Percentiles rank a stretch among this genome's conserved stretches.
Conservation (phyloP, 2,113 vertebrate species). For the Peromyscus polionotus region DNA sequence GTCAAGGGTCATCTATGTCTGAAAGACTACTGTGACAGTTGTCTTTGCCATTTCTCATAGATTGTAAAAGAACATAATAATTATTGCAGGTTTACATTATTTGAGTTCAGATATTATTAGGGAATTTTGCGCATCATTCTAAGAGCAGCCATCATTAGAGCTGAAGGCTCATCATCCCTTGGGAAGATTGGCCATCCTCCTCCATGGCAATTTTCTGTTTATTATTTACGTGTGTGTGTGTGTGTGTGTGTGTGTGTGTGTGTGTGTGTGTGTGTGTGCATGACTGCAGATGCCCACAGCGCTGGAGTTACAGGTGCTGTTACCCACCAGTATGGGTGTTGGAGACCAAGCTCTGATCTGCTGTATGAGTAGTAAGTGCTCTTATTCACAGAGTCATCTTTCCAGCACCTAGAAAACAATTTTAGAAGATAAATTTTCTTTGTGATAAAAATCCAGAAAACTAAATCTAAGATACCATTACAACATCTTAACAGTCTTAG, state of each 20-base stretch:
- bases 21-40: background rate
- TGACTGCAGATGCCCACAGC: background rate
- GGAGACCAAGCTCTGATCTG: background rate
- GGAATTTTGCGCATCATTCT: background rate
- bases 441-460: background rate
- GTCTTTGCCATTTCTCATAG: background rate
- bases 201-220: background rate
- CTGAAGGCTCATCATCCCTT: background rate
- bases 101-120: background rate
- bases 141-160: background rate
- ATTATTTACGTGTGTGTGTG: background rate
- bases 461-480: background rate
- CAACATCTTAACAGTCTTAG: background rate
- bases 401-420: background rate
- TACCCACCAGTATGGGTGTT: background rate
- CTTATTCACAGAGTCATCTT: background rate
- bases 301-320: background rate
- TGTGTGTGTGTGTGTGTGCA: background rate
- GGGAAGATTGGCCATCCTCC: background rate
- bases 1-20: background rate
- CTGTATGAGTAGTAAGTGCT: background rate
- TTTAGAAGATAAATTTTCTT: background rate
- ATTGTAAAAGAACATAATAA: background rate
- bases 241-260: background rate
- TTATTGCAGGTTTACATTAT: background rate